These are phyloP conservation scores for Drosophila pseudotakahashii DNA, from an alignment of 2,888 invertebrate species.

Conservation along the genomic window DNA sequence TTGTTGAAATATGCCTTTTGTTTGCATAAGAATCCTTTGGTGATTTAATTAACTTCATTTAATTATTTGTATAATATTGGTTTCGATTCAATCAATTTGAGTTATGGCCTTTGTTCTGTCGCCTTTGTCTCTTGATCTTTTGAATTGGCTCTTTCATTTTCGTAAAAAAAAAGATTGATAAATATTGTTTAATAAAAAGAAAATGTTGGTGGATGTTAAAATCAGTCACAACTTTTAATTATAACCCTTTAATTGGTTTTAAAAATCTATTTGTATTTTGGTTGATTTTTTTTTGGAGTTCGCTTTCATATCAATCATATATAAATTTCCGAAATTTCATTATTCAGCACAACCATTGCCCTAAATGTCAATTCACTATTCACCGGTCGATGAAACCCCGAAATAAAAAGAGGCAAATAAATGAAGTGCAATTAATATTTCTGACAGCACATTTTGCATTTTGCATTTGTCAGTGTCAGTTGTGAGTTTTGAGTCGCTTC, in stretches of 20 bases:
- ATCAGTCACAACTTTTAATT: too few species aligned
- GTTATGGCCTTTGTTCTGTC: neutral
- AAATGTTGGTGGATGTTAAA: too few species aligned
- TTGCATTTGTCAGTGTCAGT: slow-evolving; percentile 31
- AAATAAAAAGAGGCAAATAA: slow-evolving; percentile 11
- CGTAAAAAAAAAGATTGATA: neutral
- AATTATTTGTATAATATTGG: slow-evolving; percentile 12
- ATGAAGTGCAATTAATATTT: slow-evolving; percentile 37
- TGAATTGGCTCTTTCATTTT: neutral
- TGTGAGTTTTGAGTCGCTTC: slow-evolving; percentile 10
- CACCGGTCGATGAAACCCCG: slow-evolving; percentile 10
- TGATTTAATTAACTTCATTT: slow-evolving; percentile 8
- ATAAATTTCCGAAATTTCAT: neutral
- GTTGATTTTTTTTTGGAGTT: neutral
- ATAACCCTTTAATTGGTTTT: too few species aligned
- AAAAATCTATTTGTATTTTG: neutral
- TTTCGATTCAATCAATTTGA: slow-evolving; percentile 14
- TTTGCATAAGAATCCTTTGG: slow-evolving; percentile 9
- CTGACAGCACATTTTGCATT: slow-evolving; percentile 19
- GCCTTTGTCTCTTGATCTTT: slow-evolving; percentile 6
- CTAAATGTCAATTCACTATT: slow-evolving; percentile 12
- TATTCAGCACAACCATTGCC: neutral
- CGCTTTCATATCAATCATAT: neutral
- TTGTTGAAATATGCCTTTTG: slow-evolving; percentile 20
- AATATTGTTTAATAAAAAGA: neutral